These are phyloP conservation scores for Aphaenogaster floridana DNA, from an alignment of 1,140 invertebrate species.

Conservation along the genomic window DNA sequence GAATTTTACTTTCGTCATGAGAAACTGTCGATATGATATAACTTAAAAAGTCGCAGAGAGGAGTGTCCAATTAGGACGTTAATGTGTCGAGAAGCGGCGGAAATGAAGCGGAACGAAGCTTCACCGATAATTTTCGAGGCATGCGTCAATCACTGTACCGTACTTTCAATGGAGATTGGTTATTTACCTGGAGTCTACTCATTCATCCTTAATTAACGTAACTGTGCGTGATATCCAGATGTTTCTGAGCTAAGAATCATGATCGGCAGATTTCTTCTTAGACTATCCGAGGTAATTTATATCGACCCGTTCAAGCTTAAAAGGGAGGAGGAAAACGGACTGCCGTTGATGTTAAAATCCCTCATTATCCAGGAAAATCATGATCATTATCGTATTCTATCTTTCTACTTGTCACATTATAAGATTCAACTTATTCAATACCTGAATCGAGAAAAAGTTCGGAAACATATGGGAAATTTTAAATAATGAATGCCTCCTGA, in stretches of 20 bases:
- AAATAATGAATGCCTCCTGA: not conserved
- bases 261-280: constrained; percentile 57
- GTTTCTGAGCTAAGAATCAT: constrained; percentile 52
- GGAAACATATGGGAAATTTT: not conserved
- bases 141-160: constrained; percentile 55
- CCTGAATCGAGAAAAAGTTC: not conserved
- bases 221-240: constrained; percentile 67
- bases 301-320: constrained; percentile 1
- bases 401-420: constrained; percentile 48
- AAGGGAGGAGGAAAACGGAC: constrained; percentile 22
- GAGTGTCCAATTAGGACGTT: constrained; percentile 53
- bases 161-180: constrained; percentile 46
- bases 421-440: constrained; percentile 16
- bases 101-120: constrained; percentile 57
- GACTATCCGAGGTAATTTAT: constrained; percentile 33
- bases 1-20: constrained; percentile 24
- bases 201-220: constrained; percentile 73
- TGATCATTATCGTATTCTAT: constrained; percentile 33
- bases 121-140: constrained; percentile 53
- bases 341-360: constrained; percentile 30
- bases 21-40: constrained; percentile 1
- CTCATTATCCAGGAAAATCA: constrained; percentile 44
- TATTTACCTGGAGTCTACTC: constrained; percentile 54
- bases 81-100: constrained; percentile 46
- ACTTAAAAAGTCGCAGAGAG: constrained; percentile 33